Evolutionary conservation across 1,140 invertebrate genomes (phyloP).

Genomic region (Eurytemora carolleeae): DNA sequence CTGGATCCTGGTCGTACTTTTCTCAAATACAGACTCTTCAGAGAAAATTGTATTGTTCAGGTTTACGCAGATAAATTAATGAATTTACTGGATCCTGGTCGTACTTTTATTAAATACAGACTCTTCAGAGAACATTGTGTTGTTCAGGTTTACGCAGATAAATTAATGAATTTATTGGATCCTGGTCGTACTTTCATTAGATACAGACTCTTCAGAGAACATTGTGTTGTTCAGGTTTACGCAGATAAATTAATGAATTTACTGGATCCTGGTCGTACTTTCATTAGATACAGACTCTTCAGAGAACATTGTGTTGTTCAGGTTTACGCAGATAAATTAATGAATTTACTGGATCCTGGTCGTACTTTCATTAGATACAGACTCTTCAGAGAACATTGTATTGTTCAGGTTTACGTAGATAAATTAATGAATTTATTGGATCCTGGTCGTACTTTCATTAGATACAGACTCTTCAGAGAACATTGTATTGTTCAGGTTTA

Average conservation of each 20-base stretch:
- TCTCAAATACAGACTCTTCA: conserved; percentile 73
- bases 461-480: conserved; percentile 72
- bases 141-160: conserved; percentile 84
- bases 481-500: conserved; percentile 77
- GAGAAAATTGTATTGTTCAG: conserved; percentile 85
- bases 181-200: conserved; percentile 71
- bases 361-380: conserved; percentile 70
- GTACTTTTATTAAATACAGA: conserved; percentile 68
- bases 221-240: conserved; percentile 86
- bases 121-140: conserved; percentile 88
- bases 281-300: conserved; percentile 76
- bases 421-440: conserved; percentile 81
- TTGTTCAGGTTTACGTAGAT: conserved; percentile 85
- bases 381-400: conserved; percentile 82
- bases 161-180: conserved; percentile 77
- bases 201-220: conserved; percentile 73
- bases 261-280: conserved; percentile 63
- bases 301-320: conserved; percentile 87
- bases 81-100: conserved; percentile 70
- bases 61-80: conserved; percentile 87
- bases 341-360: conserved; percentile 76
- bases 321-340: conserved; percentile 81
- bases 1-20: conserved; percentile 68
- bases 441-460: conserved; percentile 67
- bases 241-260: conserved; percentile 84